These are phyloP conservation scores for Sogatella furcifera DNA, from an alignment of 1,140 invertebrate species.

Conservation along the genomic window DNA sequence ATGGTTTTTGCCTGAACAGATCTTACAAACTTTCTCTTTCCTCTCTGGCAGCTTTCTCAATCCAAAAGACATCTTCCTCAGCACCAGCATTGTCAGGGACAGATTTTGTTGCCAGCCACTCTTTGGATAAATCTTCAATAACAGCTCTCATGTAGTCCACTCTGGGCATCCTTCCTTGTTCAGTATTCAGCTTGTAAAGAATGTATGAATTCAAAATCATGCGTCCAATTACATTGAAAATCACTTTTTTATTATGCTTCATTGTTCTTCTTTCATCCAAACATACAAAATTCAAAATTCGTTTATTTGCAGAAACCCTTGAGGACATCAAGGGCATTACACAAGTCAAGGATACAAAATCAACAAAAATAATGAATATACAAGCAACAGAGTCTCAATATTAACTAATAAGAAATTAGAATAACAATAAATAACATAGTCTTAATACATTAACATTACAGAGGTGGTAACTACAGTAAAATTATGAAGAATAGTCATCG, in stretches of 20 bases:
- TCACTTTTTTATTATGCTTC: conserved; percentile 6
- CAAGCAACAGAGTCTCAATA: too few relatives aligned
- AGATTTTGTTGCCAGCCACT: conserved; percentile 1
- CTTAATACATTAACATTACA: too few relatives aligned
- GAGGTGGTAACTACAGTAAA: too few relatives aligned
- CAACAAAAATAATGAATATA: too few relatives aligned
- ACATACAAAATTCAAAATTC: too few relatives aligned
- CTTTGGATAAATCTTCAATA: neutral
- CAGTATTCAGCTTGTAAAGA: conserved; percentile 5
- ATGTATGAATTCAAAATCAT: conserved; percentile 5
- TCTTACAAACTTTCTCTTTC: conserved; percentile 3
- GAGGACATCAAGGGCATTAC: too few relatives aligned
- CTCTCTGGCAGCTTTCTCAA: neutral
- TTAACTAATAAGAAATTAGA: too few relatives aligned
- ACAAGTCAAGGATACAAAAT: too few relatives aligned
- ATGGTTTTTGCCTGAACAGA: neutral
- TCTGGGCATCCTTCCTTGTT: neutral
- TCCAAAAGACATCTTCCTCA: conserved; percentile 2
- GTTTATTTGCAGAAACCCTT: too few relatives aligned
- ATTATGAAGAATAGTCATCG: too few relatives aligned
- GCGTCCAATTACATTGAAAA: conserved; percentile 11
- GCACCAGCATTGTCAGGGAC: neutral
- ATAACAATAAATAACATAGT: too few relatives aligned
- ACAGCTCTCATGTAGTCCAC: neutral
- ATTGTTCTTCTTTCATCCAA: conserved; percentile 1